A percentile compares a stretch with the other conserved stretches of the same genome.
phyloP scores from a whole-genome alignment of 2,797 vertebrate species.

The Rhinella marina region DNA sequence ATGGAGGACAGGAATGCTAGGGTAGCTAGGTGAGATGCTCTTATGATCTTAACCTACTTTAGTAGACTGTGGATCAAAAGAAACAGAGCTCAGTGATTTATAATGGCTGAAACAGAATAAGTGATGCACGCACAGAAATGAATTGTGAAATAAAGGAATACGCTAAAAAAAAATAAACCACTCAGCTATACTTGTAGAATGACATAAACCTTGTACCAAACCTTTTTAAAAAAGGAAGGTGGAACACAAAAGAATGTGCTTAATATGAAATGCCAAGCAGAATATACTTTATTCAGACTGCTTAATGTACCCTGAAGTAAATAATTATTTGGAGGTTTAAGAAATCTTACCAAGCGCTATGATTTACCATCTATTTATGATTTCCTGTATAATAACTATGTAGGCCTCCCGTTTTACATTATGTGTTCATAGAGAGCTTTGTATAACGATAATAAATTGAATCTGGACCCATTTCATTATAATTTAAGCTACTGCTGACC shows the following conservation, averaged over 20 bases:
- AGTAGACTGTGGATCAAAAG: neutral
- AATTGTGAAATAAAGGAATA: conserved; percentile 1
- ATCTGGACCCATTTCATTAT: conserved; percentile 1
- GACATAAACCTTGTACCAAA: neutral
- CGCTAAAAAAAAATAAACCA: neutral
- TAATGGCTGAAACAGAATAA: conserved; percentile 1
- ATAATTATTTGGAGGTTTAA: conserved; percentile 14
- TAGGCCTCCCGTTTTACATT: neutral
- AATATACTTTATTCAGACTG: neutral
- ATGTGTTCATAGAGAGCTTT: neutral
- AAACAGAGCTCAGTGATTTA: conserved; percentile 13
- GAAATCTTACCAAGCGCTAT: neutral
- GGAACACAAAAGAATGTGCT: neutral
- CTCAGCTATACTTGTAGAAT: neutral
- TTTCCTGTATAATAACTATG: conserved; percentile 17
- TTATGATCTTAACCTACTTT: conserved; percentile 29
- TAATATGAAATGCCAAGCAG: neutral
- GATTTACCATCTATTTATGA: conserved; percentile 15
- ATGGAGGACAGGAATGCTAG: neutral
- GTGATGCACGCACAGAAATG: neutral
- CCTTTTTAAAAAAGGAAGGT: neutral
- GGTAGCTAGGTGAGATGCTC: conserved; percentile 8
- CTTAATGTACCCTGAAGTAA: neutral
- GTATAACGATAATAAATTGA: conserved; percentile 12
- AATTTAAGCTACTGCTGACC: conserved; percentile 18